Conservation (phyloP, 2,888 invertebrate species). For the Alviniconcha strummeri region DNA sequence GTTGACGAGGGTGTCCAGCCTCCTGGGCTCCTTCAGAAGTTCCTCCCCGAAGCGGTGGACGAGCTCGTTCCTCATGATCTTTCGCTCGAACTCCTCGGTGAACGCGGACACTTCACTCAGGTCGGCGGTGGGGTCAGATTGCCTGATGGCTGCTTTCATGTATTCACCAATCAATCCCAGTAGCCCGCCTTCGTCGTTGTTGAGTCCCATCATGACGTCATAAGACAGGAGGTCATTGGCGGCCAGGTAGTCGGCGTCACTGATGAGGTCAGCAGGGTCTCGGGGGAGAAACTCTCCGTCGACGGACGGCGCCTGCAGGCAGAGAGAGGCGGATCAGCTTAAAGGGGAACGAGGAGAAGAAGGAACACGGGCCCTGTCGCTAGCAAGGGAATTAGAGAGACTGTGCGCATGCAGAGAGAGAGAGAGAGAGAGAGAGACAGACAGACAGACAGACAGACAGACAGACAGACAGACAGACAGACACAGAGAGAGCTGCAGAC, state of each 20-base stretch:
- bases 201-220: constrained; percentile 30
- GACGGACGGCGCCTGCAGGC: constrained; percentile 7
- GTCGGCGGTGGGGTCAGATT: no score
- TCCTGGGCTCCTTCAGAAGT: neutral
- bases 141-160: no score
- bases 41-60: no score
- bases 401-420: no score
- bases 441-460: no score
- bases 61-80: no score
- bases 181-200: constrained; percentile 33
- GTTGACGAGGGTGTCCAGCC: neutral
- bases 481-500: no score
- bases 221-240: neutral
- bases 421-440: no score
- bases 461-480: no score
- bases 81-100: no score
- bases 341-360: no score
- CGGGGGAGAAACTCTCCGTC: constrained; percentile 25
- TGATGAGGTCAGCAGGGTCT: constrained; percentile 9
- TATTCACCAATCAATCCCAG: neutral
- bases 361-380: neutral
- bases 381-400: neutral
- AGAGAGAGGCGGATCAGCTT: neutral
- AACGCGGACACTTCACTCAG: no score
- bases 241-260: constrained; percentile 10